Evolutionary conservation across 2,888 invertebrate species (phyloP), one percentile per base, ranked within the genome.

Genomic region (Melinaea marsaeus): DNA sequence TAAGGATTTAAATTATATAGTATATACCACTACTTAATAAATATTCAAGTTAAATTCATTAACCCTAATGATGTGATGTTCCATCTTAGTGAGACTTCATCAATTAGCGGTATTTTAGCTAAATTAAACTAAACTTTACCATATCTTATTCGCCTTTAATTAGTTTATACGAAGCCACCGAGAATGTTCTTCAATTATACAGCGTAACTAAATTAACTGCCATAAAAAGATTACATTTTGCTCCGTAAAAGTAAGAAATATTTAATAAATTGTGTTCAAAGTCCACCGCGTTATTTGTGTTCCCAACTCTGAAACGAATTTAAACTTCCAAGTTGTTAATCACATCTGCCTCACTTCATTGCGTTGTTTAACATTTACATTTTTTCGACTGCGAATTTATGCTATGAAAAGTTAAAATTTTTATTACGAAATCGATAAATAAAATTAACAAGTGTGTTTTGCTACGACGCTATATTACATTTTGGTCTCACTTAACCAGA

Each of bases 231-330:
- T 46, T 60, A 57, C 51, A 57, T 48, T 34, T 13, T 37, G 22
- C 9, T 13, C 75, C 69, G 72, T 78, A 75, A 80, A 77, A 75
- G 77, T 76, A 77, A 78, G 80, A 79, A 79, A 76, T 72, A 71
- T 78, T 76, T 71, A 51, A 76, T 78, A 78, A 80, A 78, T 79
- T 75, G 55, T 69, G 68, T 71, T 71, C 69, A 62, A 74, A 79
- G 68, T 71, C 71, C 66, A 69, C 69, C 65, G 71, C 71, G 76
- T 80, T 79, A 80, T 85, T 84, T 79, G 76, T 72, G 74, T 74
- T 70, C 70, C 71, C 77, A 78, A 80, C 76, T 80, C 78, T 59
- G 63, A 58, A 68, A 74, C 71, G 73, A 78, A 79, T 77, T 77
- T 79, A 76, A 73, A 76, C 55, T 70, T 69, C 75, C 65, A 79